phyloP scores from a whole-genome alignment of 2,888 invertebrate species.

The Parnassius orleans region DNA sequence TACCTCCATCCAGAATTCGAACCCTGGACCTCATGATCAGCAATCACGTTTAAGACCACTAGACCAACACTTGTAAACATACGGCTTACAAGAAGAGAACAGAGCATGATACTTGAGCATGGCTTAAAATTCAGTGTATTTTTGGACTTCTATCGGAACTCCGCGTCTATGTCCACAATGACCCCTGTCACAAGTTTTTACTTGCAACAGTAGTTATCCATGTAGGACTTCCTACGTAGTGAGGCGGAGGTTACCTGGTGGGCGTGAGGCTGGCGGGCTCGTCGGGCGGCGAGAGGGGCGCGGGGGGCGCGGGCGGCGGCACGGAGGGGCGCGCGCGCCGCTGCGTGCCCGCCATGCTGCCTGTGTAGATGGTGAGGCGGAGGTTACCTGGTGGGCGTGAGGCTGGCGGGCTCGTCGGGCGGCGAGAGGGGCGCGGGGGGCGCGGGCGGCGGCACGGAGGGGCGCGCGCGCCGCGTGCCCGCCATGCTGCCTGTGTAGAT shows the following conservation, averaged over 20 bases:
- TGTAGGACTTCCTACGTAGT: no score
- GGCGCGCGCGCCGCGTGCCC: slow-evolving; percentile 86
- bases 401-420: slow-evolving; percentile 81
- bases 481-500: slow-evolving; percentile 79
- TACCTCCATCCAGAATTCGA: no score
- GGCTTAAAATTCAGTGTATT: no score
- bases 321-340: slow-evolving; percentile 90
- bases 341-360: slow-evolving; percentile 81
- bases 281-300: slow-evolving; percentile 89
- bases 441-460: slow-evolving; percentile 94
- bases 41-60: no score
- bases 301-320: slow-evolving; percentile 91
- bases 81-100: no score
- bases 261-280: slow-evolving; percentile 61
- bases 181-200: no score
- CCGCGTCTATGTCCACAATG: no score
- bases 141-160: no score
- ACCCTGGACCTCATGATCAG: no score
- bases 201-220: no score
- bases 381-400: slow-evolving; percentile 55
- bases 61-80: no score
- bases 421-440: slow-evolving; percentile 87
- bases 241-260: slow-evolving; percentile 60
- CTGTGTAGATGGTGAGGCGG: slow-evolving; percentile 62
- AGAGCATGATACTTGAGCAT: no score